These are phyloP conservation scores for Protomyctophum bolini DNA, from an alignment of 2,113 vertebrate genomes.

Conservation along the genomic window DNA sequence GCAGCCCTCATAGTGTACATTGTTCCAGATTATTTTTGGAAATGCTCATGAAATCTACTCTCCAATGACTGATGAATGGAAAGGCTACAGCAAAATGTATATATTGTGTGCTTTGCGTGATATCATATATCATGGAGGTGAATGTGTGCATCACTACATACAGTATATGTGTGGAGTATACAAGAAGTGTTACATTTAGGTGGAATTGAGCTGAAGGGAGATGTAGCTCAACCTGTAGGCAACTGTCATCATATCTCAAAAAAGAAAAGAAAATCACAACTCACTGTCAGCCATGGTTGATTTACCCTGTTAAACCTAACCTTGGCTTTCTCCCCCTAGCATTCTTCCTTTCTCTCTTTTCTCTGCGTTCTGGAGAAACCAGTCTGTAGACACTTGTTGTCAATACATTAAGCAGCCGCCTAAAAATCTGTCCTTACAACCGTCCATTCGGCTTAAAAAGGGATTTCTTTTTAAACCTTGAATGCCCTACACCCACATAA, in stretches of 20 bases:
- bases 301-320: constrained; percentile 60
- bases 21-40: too few species aligned
- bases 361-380: constrained; percentile 39
- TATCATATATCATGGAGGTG: constrained; percentile 15
- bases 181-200: constrained; percentile 24
- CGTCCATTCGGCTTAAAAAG: constrained; percentile 53
- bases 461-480: constrained; percentile 27
- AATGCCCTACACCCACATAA: constrained; percentile 26
- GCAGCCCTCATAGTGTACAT: too few species aligned
- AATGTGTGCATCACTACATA: neutral
- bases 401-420: constrained; percentile 47
- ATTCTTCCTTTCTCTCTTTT: constrained; percentile 9
- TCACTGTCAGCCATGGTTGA: constrained; percentile 67
- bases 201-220: constrained; percentile 18
- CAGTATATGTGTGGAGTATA: neutral
- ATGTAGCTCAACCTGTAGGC: constrained; percentile 62
- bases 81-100: too few species aligned
- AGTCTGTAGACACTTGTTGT: constrained; percentile 40
- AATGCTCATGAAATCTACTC: constrained; percentile 5
- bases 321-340: constrained; percentile 30
- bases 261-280: constrained; percentile 18
- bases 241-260: constrained; percentile 66
- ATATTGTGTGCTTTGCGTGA: neutral
- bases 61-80: neutral
- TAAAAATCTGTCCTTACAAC: constrained; percentile 38